Conservation (phyloP, 2,113 vertebrate species). For the Gambusia affinis region DNA sequence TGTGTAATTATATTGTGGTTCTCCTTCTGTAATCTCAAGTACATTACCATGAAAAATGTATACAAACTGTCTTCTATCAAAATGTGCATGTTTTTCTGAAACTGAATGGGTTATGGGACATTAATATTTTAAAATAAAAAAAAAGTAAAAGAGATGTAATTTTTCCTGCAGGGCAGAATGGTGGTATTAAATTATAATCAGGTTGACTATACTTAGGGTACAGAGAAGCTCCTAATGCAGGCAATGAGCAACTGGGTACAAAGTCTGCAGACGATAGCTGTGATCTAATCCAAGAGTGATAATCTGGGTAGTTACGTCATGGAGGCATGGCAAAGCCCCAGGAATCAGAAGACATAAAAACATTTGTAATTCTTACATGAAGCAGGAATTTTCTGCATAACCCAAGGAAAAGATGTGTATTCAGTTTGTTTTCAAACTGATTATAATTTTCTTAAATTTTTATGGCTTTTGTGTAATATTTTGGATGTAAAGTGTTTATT, state of each 20-base stretch:
- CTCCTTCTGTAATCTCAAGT: too few species aligned
- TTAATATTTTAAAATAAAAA: too few species aligned
- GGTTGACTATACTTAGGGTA: conserved; percentile 43
- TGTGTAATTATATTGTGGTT: too few species aligned
- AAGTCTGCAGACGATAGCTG: conserved; percentile 30
- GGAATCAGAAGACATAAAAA: conserved; percentile 5
- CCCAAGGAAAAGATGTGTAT: background rate
- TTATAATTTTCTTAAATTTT: background rate
- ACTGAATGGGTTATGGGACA: too few species aligned
- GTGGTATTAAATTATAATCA: conserved; percentile 13
- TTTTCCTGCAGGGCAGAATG: too few species aligned
- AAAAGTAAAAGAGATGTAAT: too few species aligned
- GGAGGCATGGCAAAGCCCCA: background rate
- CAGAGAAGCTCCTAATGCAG: conserved; percentile 30
- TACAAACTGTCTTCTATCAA: too few species aligned
- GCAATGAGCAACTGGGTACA: conserved; percentile 29
- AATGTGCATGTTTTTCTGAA: too few species aligned
- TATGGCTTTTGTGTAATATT: background rate
- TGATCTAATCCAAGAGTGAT: conserved; percentile 54
- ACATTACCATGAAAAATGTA: too few species aligned
- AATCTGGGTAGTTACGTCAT: conserved; percentile 58
- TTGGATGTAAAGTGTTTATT: background rate
- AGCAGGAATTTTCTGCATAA: background rate
- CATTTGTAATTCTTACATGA: conserved; percentile 11
- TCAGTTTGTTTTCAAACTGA: background rate